A percentile compares a stretch with the other conserved stretches of the same genome.
phyloP scores from a whole-genome alignment of 2,797 vertebrate genomes.

The Sarcoramphus papa region DNA sequence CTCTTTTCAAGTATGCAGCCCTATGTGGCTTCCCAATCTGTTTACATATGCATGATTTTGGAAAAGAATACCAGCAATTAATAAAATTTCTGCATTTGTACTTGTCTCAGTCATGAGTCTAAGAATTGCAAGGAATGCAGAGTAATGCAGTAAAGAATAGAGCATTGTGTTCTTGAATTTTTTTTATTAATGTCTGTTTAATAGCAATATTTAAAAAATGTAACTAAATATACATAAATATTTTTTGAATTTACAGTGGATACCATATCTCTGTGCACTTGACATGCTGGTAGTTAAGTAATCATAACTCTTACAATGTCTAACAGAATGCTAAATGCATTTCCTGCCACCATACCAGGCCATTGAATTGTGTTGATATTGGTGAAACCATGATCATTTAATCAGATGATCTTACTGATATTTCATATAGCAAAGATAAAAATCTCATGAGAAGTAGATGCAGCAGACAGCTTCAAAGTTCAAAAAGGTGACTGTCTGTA shows the following conservation, averaged over 20 bases:
- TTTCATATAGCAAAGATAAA: not conserved
- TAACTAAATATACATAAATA: slow-evolving; percentile 36
- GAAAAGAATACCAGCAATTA: not conserved
- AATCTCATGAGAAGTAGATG: not conserved
- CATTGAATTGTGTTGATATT: not conserved
- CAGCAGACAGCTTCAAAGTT: not conserved
- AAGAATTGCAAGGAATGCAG: not conserved
- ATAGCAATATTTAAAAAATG: slow-evolving; percentile 23
- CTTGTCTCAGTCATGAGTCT: not conserved
- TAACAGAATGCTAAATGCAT: not conserved
- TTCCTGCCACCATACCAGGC: not conserved
- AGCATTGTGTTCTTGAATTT: not conserved
- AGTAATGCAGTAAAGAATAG: not conserved
- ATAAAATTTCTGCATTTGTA: not conserved
- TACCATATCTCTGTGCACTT: slow-evolving; percentile 13
- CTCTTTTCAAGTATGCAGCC: not conserved
- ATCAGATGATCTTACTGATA: not conserved
- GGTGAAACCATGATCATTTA: not conserved
- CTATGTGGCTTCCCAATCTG: not conserved
- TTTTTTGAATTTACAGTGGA: not conserved
- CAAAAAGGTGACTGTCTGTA: not conserved
- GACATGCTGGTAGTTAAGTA: slow-evolving; percentile 23
- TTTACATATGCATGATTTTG: not conserved
- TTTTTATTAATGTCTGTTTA: slow-evolving; percentile 36
- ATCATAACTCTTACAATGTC: not conserved